Percentiles rank a stretch among this genome's conserved stretches.
Evolutionary conservation across 1,140 invertebrate species (phyloP).

Genomic region (Drosophila athabasca): DNA sequence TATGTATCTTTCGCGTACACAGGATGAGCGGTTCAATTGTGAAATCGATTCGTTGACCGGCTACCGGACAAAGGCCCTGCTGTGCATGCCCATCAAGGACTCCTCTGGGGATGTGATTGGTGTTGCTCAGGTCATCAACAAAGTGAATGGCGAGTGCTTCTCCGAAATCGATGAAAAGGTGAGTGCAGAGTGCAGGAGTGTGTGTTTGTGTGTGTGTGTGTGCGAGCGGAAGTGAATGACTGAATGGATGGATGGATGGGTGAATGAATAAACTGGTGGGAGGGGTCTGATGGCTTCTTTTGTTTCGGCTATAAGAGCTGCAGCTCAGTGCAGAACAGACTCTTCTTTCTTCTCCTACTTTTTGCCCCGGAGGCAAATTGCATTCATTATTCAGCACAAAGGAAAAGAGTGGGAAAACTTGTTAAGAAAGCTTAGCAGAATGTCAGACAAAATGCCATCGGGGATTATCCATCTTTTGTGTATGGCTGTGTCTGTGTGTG

Average conservation of each 20-base stretch:
- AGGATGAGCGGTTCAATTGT: conserved; percentile 96
- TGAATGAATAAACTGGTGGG: conserved; percentile 13
- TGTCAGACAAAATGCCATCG: conserved; percentile 39
- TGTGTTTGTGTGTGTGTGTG: no score
- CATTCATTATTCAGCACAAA: conserved; percentile 73
- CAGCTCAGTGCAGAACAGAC: conserved; percentile 6
- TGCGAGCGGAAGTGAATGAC: conserved; percentile 7
- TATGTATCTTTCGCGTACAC: conserved; percentile 26
- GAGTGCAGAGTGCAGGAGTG: conserved; percentile 29
- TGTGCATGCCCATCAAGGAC: conserved; percentile 98
- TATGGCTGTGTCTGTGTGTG: neutral
- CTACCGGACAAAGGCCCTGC: conserved; percentile 94
- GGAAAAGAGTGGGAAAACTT: conserved; percentile 22
- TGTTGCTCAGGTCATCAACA: conserved; percentile 98
- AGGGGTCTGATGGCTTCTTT: conserved; percentile 34
- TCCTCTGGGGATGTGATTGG: conserved; percentile 96
- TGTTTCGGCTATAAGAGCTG: conserved; percentile 36
- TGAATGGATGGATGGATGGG: neutral
- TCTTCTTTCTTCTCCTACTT: neutral
- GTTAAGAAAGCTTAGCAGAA: conserved; percentile 60
- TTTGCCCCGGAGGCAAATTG: conserved; percentile 43
- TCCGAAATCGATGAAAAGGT: conserved; percentile 93
- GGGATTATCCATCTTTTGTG: conserved; percentile 45
- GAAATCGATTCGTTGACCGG: conserved; percentile 96
- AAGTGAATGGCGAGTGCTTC: conserved; percentile 91